These are phyloP conservation scores for Dicaeum eximium DNA, from an alignment of 2,113 vertebrate genomes.

Conservation along the genomic window DNA sequence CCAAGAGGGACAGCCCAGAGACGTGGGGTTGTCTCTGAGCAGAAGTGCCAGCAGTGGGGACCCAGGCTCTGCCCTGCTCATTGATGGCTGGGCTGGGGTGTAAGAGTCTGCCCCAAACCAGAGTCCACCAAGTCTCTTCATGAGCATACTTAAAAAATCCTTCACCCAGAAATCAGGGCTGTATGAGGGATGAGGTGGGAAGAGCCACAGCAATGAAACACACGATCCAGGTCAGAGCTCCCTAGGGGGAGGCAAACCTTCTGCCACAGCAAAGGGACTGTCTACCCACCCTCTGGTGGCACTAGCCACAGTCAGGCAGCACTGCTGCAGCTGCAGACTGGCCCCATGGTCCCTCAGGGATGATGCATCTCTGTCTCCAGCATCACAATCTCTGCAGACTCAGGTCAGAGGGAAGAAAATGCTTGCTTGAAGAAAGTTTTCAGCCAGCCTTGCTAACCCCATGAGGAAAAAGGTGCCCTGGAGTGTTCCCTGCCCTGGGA, in stretches of 20 bases:
- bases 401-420: neutral
- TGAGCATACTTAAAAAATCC: neutral
- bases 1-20: neutral
- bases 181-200: neutral
- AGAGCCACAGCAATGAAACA: fast-evolving
- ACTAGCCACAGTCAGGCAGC: neutral
- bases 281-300: neutral
- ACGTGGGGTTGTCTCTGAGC: neutral
- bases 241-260: neutral
- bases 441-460: neutral
- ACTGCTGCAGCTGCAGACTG: neutral
- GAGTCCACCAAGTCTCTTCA: neutral
- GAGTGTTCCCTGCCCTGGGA: neutral
- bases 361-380: neutral
- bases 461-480: neutral
- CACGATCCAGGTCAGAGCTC: neutral
- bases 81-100: neutral
- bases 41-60: neutral
- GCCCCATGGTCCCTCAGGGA: neutral
- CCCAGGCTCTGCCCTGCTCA: neutral
- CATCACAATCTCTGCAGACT: neutral
- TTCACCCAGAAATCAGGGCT: neutral
- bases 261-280: neutral
- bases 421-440: neutral
- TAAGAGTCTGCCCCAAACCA: neutral